Conservation (phyloP, 2,113 vertebrate genomes). For the Copsychus sechellarum region DNA sequence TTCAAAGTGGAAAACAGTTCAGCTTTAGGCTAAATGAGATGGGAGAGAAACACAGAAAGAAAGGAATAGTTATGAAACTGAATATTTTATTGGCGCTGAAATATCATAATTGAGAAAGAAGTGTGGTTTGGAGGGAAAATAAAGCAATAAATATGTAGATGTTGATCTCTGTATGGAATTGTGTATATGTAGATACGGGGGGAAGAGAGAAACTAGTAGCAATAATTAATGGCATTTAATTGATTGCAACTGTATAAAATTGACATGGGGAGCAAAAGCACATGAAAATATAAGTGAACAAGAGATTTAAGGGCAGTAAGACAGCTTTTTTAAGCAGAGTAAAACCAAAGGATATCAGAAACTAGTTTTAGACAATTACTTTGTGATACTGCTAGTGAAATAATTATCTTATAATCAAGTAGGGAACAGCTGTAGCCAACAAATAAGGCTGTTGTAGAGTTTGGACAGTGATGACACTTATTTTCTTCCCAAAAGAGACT, state of each 20-base stretch:
- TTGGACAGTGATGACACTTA: not conserved
- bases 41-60: not conserved
- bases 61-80: not conserved
- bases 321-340: not conserved
- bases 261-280: not conserved
- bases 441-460: not conserved
- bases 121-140: not conserved
- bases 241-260: not conserved
- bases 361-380: not conserved
- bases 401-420: not conserved
- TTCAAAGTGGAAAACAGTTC: conserved; percentile 12
- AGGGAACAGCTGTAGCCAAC: not conserved
- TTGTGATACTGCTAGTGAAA: not conserved
- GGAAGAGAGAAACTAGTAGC: not conserved
- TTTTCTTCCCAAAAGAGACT: not conserved
- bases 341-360: not conserved
- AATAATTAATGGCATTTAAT: not conserved
- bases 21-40: conserved; percentile 1
- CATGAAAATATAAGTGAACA: not conserved
- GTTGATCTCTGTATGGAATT: not conserved
- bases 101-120: not conserved
- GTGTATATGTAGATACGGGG: not conserved
- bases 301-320: not conserved
- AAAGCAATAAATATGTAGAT: not conserved
- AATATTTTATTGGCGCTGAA: not conserved